Evolutionary conservation across 2,888 invertebrate genomes (phyloP).

Genomic region (Ariolimax columbianus): DNA sequence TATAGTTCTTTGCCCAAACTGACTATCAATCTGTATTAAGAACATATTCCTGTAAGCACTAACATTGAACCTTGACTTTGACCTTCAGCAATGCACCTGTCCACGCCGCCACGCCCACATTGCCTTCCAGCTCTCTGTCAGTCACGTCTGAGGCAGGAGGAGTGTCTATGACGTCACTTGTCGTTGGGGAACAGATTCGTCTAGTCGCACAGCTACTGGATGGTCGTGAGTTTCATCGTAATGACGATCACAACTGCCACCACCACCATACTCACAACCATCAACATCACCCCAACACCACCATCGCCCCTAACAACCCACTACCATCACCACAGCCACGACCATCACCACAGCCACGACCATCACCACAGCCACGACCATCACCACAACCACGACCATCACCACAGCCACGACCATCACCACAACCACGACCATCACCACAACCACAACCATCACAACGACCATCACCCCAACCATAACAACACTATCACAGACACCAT

Average conservation of each 20-base stretch:
- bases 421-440: constrained; percentile 4
- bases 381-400: background rate
- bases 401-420: background rate
- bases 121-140: constrained; percentile 30
- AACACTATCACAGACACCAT: too few relatives aligned
- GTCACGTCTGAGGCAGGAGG: constrained; percentile 27
- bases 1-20: too few relatives aligned
- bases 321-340: background rate
- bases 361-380: background rate
- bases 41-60: background rate
- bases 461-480: background rate
- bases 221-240: constrained; percentile 32
- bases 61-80: background rate
- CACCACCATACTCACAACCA: too few relatives aligned
- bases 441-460: background rate
- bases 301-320: background rate
- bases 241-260: background rate
- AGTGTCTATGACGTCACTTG: constrained; percentile 20
- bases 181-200: constrained; percentile 42
- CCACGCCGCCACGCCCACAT: background rate
- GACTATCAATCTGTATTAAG: too few relatives aligned
- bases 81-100: constrained; percentile 8
- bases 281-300: background rate
- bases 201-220: constrained; percentile 39
- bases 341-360: background rate